Evolutionary conservation across 2,888 invertebrate genomes (phyloP), one percentile per base, ranked within the genome.

Genomic region (Peribatodes rhomboidaria): DNA sequence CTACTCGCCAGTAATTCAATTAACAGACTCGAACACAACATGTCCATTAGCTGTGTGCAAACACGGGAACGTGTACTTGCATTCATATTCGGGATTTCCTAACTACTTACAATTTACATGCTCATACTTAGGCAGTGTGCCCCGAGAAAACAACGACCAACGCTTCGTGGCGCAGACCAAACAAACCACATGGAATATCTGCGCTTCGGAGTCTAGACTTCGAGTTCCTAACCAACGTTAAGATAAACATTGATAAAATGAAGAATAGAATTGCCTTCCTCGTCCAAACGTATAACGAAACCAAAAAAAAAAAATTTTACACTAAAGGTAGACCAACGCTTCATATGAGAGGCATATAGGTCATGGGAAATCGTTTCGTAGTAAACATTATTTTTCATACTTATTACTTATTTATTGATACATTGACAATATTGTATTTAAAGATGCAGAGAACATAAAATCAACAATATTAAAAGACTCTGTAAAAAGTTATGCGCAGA

Each of bases 1-100:
- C 79, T 81, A 83, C 76, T 73, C 73, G 68, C 66, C 75, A 82
- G 86, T 92, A 92, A 92, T 92, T 88, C 78, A 90, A 90, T 91
- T 90, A 91, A 87, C 92, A 86, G 81, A 69, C 79, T 71, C 72
- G 80, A 86, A 89, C 90, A 91, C 81, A 88, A 81, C 85, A 85
- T 87, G 77, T 88, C 88, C 90, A 92, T 92, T 92, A 91, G 78
- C 79, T 79, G 76, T 82, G 75, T 73, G 82, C 82, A 86, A 87
- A 88, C 81, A 85, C 41, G 70, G 72, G 76, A 77, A 55, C 70
- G 69, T 67, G 72, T 66, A 69, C 65, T 68, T 31, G 56, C 55
- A 49, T 53, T 63, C 75, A 78, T 75, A 77, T 74, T 73, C 72
- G 66, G 70, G 61, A 63, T 65, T 64, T 42, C 61, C 63, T 61